phyloP scores from a whole-genome alignment of 2,797 vertebrate genomes.

The Pantherophis vulpinus region DNA sequence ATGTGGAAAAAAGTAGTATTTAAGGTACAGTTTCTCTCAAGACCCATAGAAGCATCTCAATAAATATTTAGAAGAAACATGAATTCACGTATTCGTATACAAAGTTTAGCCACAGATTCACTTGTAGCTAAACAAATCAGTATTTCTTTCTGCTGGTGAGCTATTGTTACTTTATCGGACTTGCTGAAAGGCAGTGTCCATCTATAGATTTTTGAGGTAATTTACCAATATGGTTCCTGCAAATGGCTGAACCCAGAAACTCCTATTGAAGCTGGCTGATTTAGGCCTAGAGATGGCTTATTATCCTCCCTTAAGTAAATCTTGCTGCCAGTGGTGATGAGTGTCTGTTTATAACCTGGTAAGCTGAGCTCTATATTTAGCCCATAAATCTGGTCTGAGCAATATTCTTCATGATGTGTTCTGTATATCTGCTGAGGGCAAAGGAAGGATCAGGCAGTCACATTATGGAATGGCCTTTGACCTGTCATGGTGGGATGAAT shows the following conservation, averaged over 20 bases:
- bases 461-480: constrained; percentile 7
- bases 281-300: constrained; percentile 30
- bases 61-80: background rate
- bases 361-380: constrained; percentile 15
- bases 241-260: constrained; percentile 28
- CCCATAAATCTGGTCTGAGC: constrained; percentile 33
- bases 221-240: constrained; percentile 26
- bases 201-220: constrained; percentile 41
- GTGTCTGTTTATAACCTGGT: constrained; percentile 6
- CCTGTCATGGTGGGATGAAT: constrained; percentile 22
- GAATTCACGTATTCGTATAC: background rate
- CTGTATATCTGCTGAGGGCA: background rate
- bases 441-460: background rate
- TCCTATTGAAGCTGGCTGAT: constrained; percentile 4
- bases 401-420: background rate
- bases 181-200: background rate
- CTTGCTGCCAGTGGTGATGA: constrained; percentile 30
- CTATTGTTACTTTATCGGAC: background rate
- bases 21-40: background rate
- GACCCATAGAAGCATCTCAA: background rate
- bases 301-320: constrained; percentile 41
- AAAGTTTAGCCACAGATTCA: background rate
- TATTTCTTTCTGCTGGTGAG: constrained; percentile 49
- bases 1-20: background rate
- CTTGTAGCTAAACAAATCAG: constrained; percentile 31